Conservation (phyloP, 2,888 invertebrate genomes). For the Cosmorhoe ocellata region DNA sequence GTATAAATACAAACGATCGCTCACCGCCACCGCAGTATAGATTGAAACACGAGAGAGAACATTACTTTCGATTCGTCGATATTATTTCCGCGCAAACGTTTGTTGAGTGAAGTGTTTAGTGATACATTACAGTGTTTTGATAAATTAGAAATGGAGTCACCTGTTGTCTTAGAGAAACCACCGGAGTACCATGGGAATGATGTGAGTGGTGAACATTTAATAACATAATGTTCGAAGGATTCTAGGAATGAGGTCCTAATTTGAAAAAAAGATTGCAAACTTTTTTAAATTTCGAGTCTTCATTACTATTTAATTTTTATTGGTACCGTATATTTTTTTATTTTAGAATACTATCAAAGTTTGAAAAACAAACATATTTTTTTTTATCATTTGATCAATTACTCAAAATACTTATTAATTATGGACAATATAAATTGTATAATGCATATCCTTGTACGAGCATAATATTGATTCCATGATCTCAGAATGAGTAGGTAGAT, state of each 20-base stretch:
- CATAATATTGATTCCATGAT: conserved; percentile 10
- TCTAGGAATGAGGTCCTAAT: too few species aligned
- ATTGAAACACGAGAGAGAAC: conserved; percentile 52
- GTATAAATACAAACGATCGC: conserved; percentile 62
- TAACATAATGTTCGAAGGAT: too few species aligned
- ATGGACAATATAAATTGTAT: too few species aligned
- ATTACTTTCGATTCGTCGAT: conserved; percentile 42
- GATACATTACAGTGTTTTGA: conserved; percentile 68
- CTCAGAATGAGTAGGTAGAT: conserved; percentile 24
- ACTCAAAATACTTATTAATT: too few species aligned
- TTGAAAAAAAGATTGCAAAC: too few species aligned
- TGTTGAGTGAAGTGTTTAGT: conserved; percentile 68
- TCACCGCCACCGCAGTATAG: conserved; percentile 62
- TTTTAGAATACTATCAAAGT: too few species aligned
- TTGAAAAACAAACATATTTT: too few species aligned
- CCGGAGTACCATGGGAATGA: conserved; percentile 82
- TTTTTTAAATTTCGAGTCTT: too few species aligned
- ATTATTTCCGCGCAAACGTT: conserved; percentile 40
- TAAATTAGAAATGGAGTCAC: conserved; percentile 79
- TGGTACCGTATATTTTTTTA: too few species aligned
- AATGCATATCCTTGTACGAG: neutral
- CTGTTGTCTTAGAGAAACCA: conserved; percentile 84
- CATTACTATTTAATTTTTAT: too few species aligned
- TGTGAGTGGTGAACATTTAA: conserved; percentile 66
- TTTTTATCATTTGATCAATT: too few species aligned